Evolutionary conservation across 2,797 vertebrate species (phyloP), one percentile per base, ranked within the genome.

Genomic region (Sternarchorhynchus goeldii): DNA sequence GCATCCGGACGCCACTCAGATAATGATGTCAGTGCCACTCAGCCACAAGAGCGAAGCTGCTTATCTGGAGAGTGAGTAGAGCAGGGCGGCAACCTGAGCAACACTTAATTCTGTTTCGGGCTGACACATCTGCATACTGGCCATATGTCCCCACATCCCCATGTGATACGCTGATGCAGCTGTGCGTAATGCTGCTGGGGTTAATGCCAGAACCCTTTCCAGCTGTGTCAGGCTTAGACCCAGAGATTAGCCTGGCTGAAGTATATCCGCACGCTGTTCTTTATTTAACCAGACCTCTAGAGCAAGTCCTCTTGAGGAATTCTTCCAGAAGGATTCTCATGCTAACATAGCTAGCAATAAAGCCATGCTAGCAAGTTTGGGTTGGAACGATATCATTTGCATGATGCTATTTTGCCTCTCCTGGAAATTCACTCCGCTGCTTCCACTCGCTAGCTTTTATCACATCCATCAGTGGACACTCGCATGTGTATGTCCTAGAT

Each of bases 51-150:
- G 55, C 59, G 5, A 60, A 55, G 41, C 25, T 7, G 7, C n/a
- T 70, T 39, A 77, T 45, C 39, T 59, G n/a, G 67, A 75, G 64
- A 57, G 64, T 75, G 73, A 76, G 73, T 58, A 72, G 65, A 57
- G 32, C 18, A 16, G 16, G 55, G 18, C 29, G 60, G 29, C 60
- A 32, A 20, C 57, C 18, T 25, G 34, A 16, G 4, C 6, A 25
- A 25, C 25, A 25, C 2, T 31, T 53, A 45, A 25, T 69, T 66
- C 18, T 45, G 12, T 59, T 82, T 67, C 67, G 65, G 36, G 50
- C 20, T 21, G 50, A 34, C 16, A 58, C 20, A 21, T n/a, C 45
- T 36, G 29, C 57, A 63, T 68, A 39, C 14, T 20, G 68, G 39
- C 31, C 31, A 68, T 36, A 66, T 56, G 34, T 34, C 41, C 39